Evolutionary conservation across 1,140 invertebrate species (phyloP).

Genomic region (Callitettix versicolor): DNA sequence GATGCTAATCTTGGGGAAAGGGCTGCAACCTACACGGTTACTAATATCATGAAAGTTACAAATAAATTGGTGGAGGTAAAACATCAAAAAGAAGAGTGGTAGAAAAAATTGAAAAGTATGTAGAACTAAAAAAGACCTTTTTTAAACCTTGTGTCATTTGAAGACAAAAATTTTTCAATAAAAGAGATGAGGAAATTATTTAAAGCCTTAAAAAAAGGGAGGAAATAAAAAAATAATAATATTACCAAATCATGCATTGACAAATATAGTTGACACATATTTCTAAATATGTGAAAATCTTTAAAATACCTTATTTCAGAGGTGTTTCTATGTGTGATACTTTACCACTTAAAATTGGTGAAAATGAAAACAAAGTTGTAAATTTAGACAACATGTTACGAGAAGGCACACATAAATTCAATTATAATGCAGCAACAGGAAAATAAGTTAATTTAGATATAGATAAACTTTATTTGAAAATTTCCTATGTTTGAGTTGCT

Average conservation of each 20-base stretch:
- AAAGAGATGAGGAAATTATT: conserved; percentile 28
- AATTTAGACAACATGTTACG: conserved; percentile 26
- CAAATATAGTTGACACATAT: not conserved
- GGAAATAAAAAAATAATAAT: conserved; percentile 1
- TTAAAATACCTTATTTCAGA: conserved; percentile 15
- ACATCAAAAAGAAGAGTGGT: not conserved
- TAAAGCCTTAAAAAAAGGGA: conserved; percentile 19
- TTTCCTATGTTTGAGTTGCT: too few relatives aligned
- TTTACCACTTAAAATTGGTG: conserved; percentile 16
- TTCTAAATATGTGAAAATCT: too few relatives aligned
- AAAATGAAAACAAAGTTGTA: conserved; percentile 26
- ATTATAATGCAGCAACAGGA: too few relatives aligned
- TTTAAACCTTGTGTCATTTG: too few relatives aligned
- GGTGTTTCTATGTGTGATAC: conserved; percentile 18
- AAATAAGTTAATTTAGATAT: too few relatives aligned
- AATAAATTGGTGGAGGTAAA: conserved; percentile 25
- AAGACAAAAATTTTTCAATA: too few relatives aligned
- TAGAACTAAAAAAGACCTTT: not conserved
- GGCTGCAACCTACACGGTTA: conserved; percentile 26
- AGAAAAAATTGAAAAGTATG: not conserved
- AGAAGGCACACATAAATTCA: conserved; percentile 29
- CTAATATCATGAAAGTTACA: conserved; percentile 30
- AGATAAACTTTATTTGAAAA: too few relatives aligned
- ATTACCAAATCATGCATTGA: not conserved
- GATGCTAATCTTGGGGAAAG: conserved; percentile 30